phyloP scores from a whole-genome alignment of 92 coral and sea anemone species.

The Bergia puertoricense region DNA sequence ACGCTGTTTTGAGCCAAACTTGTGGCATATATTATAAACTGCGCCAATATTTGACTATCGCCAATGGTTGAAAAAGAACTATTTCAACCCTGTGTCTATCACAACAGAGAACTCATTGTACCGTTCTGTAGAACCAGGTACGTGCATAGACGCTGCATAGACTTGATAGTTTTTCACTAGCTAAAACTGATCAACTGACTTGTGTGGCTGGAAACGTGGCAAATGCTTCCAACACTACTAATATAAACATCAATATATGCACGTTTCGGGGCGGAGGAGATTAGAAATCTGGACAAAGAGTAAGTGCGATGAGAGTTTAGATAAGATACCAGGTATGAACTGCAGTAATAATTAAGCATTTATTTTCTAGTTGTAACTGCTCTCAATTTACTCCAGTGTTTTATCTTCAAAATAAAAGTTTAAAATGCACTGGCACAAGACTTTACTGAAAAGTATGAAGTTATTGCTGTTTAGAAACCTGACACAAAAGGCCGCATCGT shows the following conservation, averaged over 20 bases:
- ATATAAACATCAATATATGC: background rate
- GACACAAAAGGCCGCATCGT: background rate
- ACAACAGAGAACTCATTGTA: background rate
- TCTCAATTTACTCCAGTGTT: too few relatives aligned
- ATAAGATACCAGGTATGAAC: background rate
- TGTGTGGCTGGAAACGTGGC: background rate
- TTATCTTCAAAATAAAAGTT: too few relatives aligned
- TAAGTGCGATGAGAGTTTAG: background rate
- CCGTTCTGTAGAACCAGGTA: background rate
- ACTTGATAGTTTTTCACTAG: background rate
- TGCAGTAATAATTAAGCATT: background rate
- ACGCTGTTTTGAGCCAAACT: background rate
- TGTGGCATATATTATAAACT: background rate
- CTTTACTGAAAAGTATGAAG: too few relatives aligned
- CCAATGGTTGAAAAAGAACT: conserved; percentile 11
- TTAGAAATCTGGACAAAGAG: background rate
- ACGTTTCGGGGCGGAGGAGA: background rate
- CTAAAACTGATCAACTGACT: background rate
- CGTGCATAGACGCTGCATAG: too few relatives aligned
- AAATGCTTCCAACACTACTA: background rate
- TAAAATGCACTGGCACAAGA: background rate
- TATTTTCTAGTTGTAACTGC: too few relatives aligned
- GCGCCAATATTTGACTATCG: conserved; percentile 6
- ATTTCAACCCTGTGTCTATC: background rate
- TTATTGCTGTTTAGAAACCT: background rate